Base-by-base conservation (phyloP, 2,888 invertebrate genomes). In the Caradrina clavipalpis region DNA sequence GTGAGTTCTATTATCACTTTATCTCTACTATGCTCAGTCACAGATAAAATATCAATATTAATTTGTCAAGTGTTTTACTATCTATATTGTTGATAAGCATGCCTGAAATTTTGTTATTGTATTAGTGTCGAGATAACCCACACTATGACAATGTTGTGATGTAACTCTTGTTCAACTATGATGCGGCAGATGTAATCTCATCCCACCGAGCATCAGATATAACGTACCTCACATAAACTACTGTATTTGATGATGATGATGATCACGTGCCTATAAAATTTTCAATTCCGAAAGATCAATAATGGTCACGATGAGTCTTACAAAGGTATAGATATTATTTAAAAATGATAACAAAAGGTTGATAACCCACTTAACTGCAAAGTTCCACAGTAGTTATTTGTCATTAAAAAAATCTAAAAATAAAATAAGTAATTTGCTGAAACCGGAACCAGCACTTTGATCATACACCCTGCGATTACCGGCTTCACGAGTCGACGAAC, bases 401-500 rank as follows among this genome's bases (percentile, higher is more conserved):
- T n/a, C n/a, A n/a, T n/a, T n/a, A n/a, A n/a, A n/a, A n/a, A n/a
- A n/a, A n/a, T 63, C 7, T 13, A 31, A 11, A 55, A 50, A 39
- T 15, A 42, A 11, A 21, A 26, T 39, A 45, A 45, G 17, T 49
- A 50, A 31, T 31, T 17, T 17, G 13, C 22, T 22, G n/a, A 35
- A 35, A 45, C 17, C 17, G 19, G 68, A 19, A 26, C 11, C 45
- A 15, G 56, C 13, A 17, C 6, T n/a, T 6, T 17, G 56, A 31
- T 26, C 51, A 63, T 42, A 26, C 50, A 6, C 22, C 11, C 26
- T 35, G 22, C 50, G 22, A 47, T 50, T 57, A 70, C 26, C 39
- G 39, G 22, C 17, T 10, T n/a, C 39, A n/a, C 22, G 17, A 58
- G 72, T 64, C 73, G 39, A 72, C 19, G 64, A 73, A 58, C 57